Evolutionary conservation across 2,797 vertebrate genomes (phyloP).

Genomic region (Oreochromis mossambicus): DNA sequence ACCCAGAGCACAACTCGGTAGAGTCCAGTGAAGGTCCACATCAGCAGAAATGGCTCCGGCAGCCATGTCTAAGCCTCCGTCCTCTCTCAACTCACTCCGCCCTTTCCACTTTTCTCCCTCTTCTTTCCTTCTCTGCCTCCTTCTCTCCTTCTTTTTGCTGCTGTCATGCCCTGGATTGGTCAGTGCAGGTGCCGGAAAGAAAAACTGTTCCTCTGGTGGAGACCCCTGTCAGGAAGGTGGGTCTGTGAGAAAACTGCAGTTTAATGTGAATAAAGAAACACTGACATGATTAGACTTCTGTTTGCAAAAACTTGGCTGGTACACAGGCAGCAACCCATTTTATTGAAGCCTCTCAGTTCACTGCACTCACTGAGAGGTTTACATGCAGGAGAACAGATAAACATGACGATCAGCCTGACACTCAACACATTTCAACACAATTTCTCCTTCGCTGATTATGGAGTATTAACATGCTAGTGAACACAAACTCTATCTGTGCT

Average conservation of each 20-base stretch:
- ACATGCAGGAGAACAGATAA: not conserved
- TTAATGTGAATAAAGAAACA: not conserved
- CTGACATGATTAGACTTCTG: not conserved
- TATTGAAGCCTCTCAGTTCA: too few relatives aligned
- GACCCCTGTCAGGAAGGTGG: slow-evolving; percentile 74
- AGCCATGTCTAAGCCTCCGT: slow-evolving; percentile 24
- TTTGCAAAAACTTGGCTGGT: too few relatives aligned
- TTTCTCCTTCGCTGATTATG: not conserved
- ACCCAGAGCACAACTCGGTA: slow-evolving; percentile 6
- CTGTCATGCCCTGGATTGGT: slow-evolving; percentile 36
- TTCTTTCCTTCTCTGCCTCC: slow-evolving; percentile 18
- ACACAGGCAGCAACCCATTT: too few relatives aligned
- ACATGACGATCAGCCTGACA: not conserved
- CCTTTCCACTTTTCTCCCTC: not conserved
- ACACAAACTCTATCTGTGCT: not conserved
- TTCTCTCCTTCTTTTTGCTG: slow-evolving; percentile 34
- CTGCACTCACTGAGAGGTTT: too few relatives aligned
- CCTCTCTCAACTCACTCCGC: not conserved
- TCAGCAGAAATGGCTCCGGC: slow-evolving; percentile 36
- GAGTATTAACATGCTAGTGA: not conserved
- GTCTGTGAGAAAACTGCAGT: not conserved
- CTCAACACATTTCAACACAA: not conserved
- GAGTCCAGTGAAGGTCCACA: slow-evolving; percentile 13
- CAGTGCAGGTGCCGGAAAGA: not conserved
- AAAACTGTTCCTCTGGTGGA: slow-evolving; percentile 67